Percentiles rank a stretch among this genome's conserved stretches.
Conservation (phyloP, 2,888 invertebrate genomes). For the Pomacea canaliculata region DNA sequence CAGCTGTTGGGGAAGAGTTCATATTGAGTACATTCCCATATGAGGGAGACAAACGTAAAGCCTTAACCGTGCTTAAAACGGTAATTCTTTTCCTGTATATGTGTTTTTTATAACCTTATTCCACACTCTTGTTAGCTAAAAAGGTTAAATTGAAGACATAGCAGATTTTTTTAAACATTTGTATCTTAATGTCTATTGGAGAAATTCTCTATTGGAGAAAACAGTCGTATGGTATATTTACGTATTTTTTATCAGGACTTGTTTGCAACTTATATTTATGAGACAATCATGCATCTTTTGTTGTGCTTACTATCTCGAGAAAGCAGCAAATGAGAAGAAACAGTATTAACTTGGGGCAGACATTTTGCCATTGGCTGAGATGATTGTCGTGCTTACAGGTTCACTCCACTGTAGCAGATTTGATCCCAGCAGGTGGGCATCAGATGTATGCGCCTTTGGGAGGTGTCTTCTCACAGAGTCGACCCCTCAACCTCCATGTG, state of each 20-base stretch:
- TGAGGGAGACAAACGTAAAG: conserved; percentile 64
- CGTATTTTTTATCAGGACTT: too few species aligned
- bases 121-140: background rate
- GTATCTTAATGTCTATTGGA: too few species aligned
- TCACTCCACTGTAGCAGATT: conserved; percentile 57
- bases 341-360: too few species aligned
- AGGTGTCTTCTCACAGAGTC: conserved; percentile 65
- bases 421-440: conserved; percentile 67
- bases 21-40: conserved; percentile 66
- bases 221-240: too few species aligned
- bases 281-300: too few species aligned
- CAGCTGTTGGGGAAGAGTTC: conserved; percentile 65
- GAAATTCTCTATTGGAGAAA: too few species aligned
- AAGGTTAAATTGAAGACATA: too few species aligned
- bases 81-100: conserved; percentile 44
- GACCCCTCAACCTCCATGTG: conserved; percentile 62
- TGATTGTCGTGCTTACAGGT: conserved; percentile 43
- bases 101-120: background rate
- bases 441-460: conserved; percentile 69
- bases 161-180: too few species aligned
- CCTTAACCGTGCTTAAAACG: conserved; percentile 59
- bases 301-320: too few species aligned
- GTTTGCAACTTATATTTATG: too few species aligned
- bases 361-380: background rate
- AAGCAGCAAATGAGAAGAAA: too few species aligned